Conservation (phyloP, 2,113 vertebrate genomes). For the Forbesichthys papilliferus region DNA sequence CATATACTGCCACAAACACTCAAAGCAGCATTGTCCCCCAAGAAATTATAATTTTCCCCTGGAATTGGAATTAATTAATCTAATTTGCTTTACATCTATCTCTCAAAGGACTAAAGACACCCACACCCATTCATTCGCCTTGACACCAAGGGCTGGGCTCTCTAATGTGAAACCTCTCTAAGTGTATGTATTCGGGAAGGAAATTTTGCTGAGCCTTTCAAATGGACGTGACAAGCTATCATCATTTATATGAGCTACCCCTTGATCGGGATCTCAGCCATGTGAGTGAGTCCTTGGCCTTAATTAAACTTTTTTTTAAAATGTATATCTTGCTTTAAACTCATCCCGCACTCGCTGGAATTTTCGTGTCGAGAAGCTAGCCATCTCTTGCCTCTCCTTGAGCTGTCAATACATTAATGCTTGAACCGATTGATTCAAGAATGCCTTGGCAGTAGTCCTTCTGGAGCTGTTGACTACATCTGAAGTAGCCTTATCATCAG, state of each 20-base stretch:
- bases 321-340: constrained; percentile 74
- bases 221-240: constrained; percentile 50
- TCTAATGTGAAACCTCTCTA: constrained; percentile 55
- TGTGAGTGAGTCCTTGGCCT: constrained; percentile 74
- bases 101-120: constrained; percentile 59
- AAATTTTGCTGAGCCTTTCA: constrained; percentile 63
- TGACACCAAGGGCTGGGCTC: constrained; percentile 50
- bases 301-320: constrained; percentile 78
- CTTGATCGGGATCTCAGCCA: constrained; percentile 47
- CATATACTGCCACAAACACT: constrained; percentile 52
- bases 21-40: constrained; percentile 56
- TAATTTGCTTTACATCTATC: constrained; percentile 47
- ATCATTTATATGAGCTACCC: constrained; percentile 52
- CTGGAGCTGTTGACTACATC: constrained; percentile 68
- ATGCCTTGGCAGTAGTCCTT: constrained; percentile 74
- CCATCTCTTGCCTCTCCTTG: constrained; percentile 64
- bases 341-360: constrained; percentile 60
- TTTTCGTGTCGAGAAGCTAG: constrained; percentile 74
- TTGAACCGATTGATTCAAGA: constrained; percentile 82
- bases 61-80: constrained; percentile 33
- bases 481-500: constrained; percentile 80
- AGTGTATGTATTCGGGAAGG: constrained; percentile 62
- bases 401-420: constrained; percentile 82
- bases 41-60: constrained; percentile 54
- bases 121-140: constrained; percentile 64